phyloP scores from a whole-genome alignment of 23 tunicate species.

The Oikopleura vanhoeffeni region DNA sequence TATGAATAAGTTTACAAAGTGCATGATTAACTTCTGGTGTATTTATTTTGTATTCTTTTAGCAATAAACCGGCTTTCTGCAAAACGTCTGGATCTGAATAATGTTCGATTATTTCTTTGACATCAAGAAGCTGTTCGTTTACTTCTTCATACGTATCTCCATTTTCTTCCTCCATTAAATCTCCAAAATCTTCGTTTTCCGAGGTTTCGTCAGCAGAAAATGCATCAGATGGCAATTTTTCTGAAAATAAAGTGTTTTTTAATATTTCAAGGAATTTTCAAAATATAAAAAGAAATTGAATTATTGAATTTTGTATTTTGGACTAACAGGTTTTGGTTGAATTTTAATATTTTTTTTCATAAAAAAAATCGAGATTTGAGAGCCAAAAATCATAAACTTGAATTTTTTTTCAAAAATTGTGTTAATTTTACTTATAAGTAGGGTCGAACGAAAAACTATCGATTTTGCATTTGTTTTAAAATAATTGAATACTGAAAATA shows the following conservation, averaged over 20 bases:
- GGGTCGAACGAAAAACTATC: no score
- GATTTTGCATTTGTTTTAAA: no score
- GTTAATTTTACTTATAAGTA: no score
- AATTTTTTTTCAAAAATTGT: no score
- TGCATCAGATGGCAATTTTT: constrained; percentile 4
- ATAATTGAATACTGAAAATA: no score
- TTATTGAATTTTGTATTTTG: no score
- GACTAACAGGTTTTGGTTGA: no score
- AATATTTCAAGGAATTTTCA: no score
- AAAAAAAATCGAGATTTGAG: no score
- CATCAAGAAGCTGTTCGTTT: neutral
- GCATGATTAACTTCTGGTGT: neutral
- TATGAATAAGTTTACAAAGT: constrained; percentile 4
- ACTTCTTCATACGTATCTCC: neutral
- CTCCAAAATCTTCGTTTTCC: neutral
- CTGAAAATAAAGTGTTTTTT: neutral
- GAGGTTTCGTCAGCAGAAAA: neutral
- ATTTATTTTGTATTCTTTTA: neutral
- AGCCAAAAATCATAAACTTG: no score
- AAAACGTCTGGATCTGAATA: neutral
- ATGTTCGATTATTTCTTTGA: neutral
- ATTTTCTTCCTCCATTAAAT: neutral
- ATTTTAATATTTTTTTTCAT: no score
- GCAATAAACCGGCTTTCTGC: neutral
- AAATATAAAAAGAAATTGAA: no score